Evolutionary conservation across 2,113 vertebrate species (phyloP), one percentile per base, ranked within the genome.

Genomic region (Syrrhaptes paradoxus): DNA sequence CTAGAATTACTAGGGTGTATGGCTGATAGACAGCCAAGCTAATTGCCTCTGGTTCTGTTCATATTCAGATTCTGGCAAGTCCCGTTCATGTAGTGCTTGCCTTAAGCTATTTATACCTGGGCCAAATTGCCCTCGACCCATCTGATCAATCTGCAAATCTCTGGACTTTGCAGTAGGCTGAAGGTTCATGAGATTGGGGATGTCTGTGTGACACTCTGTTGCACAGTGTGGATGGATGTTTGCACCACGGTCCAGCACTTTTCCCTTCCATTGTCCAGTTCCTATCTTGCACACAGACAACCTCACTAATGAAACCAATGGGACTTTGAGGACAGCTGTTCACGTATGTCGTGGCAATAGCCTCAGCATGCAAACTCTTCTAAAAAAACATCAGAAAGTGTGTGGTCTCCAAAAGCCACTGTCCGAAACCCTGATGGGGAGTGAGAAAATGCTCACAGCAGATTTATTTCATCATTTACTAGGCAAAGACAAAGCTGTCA

Each of bases 401-500:
- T 38, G 8, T 41, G 86, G 85, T 43, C 95, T 96, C 65, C 90
- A 89, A 95, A 96, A 95, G 62, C 79, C 70, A 34, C 18, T 70
- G 87, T 36, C 89, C 55, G 0, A 94, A 95, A 89, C 38, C 22
- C 52, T 38, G 57, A 65, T 52, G 77, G 25, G 38, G 38, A 88
- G 29, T 22, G 45, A 91, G 51, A 45, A 90, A 95, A 89, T 81
- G 83, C 78, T 87, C 70, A 96, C 86, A 74, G 46, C 20, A 75
- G 80, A 87, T 82, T 93, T 95, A 79, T 92, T 76, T 68, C 55
- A 87, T 89, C 85, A 94, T 96, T 97, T 96, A 95, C 93, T 54
- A 75, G 83, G 88, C 17, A 17, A 96, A 77, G 66, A 96, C 80
- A 93, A 90, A 71, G 31, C 49, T 96, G 89, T 96, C 95, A 96